Conservation (phyloP, 2,113 vertebrate species). For the Dipodomys spectabilis region DNA sequence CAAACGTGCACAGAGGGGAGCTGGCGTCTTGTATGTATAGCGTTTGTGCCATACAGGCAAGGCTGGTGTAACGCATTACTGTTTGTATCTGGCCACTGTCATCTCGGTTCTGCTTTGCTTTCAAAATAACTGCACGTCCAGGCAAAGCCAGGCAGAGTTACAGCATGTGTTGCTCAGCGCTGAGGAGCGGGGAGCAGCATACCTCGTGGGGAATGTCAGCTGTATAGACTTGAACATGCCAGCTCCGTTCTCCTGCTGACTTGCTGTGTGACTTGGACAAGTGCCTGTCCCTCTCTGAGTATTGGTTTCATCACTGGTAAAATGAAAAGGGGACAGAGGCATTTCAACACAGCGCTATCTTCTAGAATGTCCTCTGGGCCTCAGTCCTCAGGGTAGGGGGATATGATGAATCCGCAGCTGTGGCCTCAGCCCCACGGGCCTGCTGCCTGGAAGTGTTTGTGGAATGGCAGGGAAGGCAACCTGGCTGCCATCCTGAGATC, state of each 20-base stretch:
- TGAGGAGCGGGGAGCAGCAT: no score
- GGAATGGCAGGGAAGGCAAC: rapidly evolving
- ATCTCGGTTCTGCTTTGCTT: background rate
- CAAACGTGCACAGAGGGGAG: background rate
- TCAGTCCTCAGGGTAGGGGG: background rate
- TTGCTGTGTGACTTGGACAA: background rate
- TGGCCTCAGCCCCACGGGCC: background rate
- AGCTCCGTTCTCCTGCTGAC: rapidly evolving
- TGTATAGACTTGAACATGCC: no score
- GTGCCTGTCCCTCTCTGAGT: background rate
- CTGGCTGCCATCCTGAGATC: rapidly evolving
- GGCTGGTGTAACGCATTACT: background rate
- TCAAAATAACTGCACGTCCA: background rate
- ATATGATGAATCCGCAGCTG: background rate
- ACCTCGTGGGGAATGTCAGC: rapidly evolving
- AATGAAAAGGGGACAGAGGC: background rate
- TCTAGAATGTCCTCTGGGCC: no score
- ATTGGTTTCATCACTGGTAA: background rate
- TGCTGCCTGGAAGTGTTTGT: rapidly evolving
- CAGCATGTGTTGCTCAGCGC: rapidly evolving
- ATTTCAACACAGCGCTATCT: no score
- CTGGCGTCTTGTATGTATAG: no score
- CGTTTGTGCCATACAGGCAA: no score
- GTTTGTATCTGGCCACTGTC: background rate
- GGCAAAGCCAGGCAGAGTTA: background rate